Evolutionary conservation across 2,888 invertebrate species (phyloP).

Genomic region (Prosapia bicincta): DNA sequence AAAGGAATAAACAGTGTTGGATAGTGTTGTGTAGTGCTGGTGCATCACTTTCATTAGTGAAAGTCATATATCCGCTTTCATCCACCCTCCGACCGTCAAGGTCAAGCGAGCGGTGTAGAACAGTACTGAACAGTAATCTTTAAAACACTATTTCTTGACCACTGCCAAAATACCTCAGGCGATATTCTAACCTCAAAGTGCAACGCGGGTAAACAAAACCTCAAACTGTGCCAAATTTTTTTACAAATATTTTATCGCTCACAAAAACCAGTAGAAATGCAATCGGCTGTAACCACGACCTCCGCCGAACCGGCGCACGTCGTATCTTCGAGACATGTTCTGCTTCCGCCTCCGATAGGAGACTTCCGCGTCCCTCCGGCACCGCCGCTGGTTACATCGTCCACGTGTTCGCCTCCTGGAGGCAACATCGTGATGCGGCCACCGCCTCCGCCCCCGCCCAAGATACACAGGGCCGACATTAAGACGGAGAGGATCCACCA

Average conservation of each 20-base stretch:
- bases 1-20: not conserved
- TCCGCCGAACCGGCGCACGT: conserved; percentile 6
- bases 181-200: too few relatives aligned
- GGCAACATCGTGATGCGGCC: conserved; percentile 33
- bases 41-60: not conserved
- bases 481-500: conserved; percentile 31
- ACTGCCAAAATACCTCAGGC: not conserved
- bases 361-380: conserved; percentile 42
- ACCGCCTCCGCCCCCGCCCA: conserved; percentile 35
- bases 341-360: conserved; percentile 29
- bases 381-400: conserved; percentile 39
- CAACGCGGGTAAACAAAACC: too few relatives aligned
- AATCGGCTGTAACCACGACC: conserved; percentile 7
- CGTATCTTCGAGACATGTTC: not conserved
- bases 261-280: not conserved
- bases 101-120: too few relatives aligned
- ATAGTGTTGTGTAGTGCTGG: not conserved
- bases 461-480: conserved; percentile 17
- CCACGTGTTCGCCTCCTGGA: conserved; percentile 36
- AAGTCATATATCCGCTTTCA: not conserved
- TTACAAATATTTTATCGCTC: not conserved
- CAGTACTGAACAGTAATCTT: too few relatives aligned
- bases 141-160: not conserved
- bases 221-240: not conserved
- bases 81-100: not conserved